These are phyloP conservation scores for Microctonus brassicae DNA, from an alignment of 2,888 invertebrate species.

Conservation along the genomic window DNA sequence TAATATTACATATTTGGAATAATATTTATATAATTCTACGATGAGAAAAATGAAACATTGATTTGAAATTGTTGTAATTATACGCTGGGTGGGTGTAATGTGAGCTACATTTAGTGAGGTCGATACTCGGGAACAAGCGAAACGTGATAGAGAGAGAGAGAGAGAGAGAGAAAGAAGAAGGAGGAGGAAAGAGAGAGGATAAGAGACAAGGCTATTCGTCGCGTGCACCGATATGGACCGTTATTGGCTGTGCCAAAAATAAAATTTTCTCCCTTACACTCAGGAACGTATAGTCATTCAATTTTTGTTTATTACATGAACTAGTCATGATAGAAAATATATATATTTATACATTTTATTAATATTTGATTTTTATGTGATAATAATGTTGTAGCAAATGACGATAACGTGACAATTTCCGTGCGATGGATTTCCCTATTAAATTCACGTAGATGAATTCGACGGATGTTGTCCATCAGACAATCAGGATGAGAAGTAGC, in stretches of 20 bases:
- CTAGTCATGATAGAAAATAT: no score
- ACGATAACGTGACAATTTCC: background rate
- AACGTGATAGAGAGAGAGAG: no score
- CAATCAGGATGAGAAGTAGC: background rate
- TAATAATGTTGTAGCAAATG: background rate
- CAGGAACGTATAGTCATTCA: background rate
- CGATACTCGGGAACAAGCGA: no score
- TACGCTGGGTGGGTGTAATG: background rate
- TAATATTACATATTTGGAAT: no score
- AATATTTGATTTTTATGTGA: background rate
- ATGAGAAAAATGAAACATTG: background rate
- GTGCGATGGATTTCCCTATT: background rate
- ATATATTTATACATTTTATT: no score
- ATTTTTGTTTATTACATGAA: slow-evolving; percentile 30
- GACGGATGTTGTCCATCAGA: background rate
- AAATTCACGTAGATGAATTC: background rate
- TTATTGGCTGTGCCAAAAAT: slow-evolving; percentile 45
- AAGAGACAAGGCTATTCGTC: background rate
- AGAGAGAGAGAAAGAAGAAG: background rate
- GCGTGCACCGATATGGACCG: slow-evolving; percentile 29
- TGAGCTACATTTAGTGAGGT: background rate
- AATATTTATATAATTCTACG: no score
- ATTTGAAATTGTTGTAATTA: background rate
- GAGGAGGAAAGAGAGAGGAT: background rate
- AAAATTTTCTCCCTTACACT: slow-evolving; percentile 38